Percentiles rank a stretch among this genome's conserved stretches.
Conservation (phyloP, 2,888 invertebrate species). For the Dusona sp. region DNA sequence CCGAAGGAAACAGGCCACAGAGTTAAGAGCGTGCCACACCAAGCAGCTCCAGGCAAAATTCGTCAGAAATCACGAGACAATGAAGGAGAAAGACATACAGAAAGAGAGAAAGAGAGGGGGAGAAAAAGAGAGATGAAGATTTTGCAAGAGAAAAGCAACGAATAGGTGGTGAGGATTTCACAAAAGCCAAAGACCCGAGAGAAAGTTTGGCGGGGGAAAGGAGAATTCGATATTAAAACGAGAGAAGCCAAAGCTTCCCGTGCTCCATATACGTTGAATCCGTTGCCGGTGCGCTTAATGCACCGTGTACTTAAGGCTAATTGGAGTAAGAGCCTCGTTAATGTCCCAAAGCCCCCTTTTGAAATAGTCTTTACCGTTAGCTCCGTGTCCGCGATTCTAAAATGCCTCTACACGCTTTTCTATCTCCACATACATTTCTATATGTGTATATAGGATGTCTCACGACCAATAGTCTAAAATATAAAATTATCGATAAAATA, state of each 20-base stretch:
- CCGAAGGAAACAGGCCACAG: conserved; percentile 3
- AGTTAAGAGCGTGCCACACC: conserved; percentile 13
- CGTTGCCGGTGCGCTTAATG: conserved; percentile 73
- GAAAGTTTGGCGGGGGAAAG: conserved; percentile 12
- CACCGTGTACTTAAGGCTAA: conserved; percentile 78
- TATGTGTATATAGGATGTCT: background rate
- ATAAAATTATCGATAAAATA: background rate
- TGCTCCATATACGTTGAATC: conserved; percentile 16
- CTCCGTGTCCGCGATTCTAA: conserved; percentile 45
- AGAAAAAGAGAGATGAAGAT: background rate
- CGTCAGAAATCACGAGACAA: conserved; percentile 9
- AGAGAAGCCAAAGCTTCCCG: conserved; percentile 36
- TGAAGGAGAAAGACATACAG: background rate
- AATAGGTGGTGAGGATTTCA: conserved; percentile 15
- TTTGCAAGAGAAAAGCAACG: background rate
- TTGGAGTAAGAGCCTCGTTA: conserved; percentile 80
- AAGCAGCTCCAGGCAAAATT: background rate
- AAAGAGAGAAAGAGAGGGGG: background rate
- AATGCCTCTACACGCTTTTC: conserved; percentile 43
- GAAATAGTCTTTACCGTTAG: conserved; percentile 18
- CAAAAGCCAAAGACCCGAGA: background rate
- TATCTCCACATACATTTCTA: background rate
- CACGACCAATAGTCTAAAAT: background rate
- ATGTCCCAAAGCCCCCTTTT: conserved; percentile 73
- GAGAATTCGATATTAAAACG: conserved; percentile 76